These are phyloP conservation scores for Oscheius myriophilus DNA, from an alignment of 2,888 invertebrate genomes.

Conservation along the genomic window DNA sequence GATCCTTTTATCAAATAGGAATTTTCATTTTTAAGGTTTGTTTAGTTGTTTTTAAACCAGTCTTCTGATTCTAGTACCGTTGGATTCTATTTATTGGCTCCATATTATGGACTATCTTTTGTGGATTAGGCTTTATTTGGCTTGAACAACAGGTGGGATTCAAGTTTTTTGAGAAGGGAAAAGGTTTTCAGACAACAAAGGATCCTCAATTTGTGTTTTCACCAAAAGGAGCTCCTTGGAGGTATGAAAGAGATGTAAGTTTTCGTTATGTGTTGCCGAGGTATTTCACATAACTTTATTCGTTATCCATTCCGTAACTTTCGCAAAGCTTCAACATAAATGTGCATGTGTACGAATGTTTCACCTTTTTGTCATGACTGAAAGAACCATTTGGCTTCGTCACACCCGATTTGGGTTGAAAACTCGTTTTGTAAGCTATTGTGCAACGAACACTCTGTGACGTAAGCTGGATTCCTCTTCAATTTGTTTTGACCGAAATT, in stretches of 20 bases:
- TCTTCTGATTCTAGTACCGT: constrained; percentile 41
- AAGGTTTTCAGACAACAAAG: constrained; percentile 59
- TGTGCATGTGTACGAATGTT: too few species aligned
- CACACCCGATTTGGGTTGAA: too few species aligned
- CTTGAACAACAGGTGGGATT: constrained; percentile 60
- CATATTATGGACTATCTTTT: constrained; percentile 56
- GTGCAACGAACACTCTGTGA: too few species aligned
- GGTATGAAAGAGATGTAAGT: constrained; percentile 59
- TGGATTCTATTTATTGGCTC: constrained; percentile 55
- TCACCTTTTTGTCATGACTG: too few species aligned
- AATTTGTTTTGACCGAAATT: too few species aligned
- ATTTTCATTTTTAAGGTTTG: constrained; percentile 13
- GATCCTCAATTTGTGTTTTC: constrained; percentile 70
- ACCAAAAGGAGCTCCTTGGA: constrained; percentile 67
- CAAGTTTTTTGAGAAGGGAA: background rate
- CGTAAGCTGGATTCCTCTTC: too few species aligned
- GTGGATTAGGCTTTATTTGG: constrained; percentile 62
- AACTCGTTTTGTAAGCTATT: too few species aligned
- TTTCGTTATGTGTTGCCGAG: too few species aligned
- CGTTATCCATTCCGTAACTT: too few species aligned
- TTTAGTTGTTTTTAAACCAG: background rate
- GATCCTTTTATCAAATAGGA: constrained; percentile 24
- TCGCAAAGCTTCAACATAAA: too few species aligned
- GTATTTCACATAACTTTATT: background rate
- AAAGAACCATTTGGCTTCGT: too few species aligned